These are phyloP conservation scores for Cephalopholis sonnerati DNA, from an alignment of 2,113 vertebrate genomes.

Conservation along the genomic window DNA sequence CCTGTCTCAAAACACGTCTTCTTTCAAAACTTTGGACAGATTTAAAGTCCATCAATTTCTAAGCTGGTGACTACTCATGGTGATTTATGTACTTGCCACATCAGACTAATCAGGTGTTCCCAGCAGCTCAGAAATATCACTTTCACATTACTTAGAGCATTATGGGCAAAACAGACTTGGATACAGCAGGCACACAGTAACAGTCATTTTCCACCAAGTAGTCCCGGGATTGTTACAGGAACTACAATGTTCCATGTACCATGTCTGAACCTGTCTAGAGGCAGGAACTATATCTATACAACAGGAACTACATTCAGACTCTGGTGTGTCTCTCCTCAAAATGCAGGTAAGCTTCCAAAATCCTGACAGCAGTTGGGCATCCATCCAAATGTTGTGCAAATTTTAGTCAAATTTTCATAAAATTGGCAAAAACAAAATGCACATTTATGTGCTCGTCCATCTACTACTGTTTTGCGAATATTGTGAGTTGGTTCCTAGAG, in stretches of 20 bases:
- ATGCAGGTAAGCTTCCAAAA: not conserved
- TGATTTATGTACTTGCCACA: not conserved
- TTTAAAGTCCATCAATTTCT: slow-evolving; percentile 31
- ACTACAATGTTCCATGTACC: not conserved
- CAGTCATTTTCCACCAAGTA: not conserved
- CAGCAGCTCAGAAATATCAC: not conserved
- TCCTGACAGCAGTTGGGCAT: not conserved
- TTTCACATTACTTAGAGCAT: not conserved
- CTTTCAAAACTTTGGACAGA: slow-evolving; percentile 36
- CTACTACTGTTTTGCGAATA: no score
- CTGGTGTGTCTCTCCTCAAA: not conserved
- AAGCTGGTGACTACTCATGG: slow-evolving; percentile 23
- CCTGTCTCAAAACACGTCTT: not conserved
- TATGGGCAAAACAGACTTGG: not conserved
- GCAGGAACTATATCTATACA: not conserved
- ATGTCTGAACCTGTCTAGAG: not conserved
- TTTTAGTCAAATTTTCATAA: no score
- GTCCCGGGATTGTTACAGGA: not conserved
- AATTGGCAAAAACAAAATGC: no score
- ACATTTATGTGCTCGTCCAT: no score
- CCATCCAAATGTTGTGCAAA: no score
- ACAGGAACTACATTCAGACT: no score
- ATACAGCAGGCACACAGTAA: not conserved
- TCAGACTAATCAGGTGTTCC: not conserved
- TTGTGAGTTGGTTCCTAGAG: no score